Evolutionary conservation across 2,888 invertebrate species (phyloP), one percentile per base, ranked within the genome.

Genomic region (Ommatoiulus sabulosus): DNA sequence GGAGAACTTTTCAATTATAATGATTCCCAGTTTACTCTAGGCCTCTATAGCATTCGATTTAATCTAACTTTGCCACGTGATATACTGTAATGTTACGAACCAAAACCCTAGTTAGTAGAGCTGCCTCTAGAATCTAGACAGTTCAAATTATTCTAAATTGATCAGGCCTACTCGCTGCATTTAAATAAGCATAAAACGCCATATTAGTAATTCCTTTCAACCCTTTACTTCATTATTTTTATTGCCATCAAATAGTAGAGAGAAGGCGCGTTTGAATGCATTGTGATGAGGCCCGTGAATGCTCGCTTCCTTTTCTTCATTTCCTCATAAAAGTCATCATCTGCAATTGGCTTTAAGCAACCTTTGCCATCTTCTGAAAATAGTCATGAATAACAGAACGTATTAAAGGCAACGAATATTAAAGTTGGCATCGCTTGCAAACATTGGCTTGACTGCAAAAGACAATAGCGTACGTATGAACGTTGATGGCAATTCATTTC

Each of bases 361-460:
- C 72, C 72, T 72, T 72, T 72, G 72, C 72, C 72, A 72, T 72
- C 24, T 72, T 72, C 72, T 72, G 72, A 72, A 72, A 72, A 72
- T 63, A 72, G 10, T 24, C 20, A 24, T 72, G 72, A 72, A 72
- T 72, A 24, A 8, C 7, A 72, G 7, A n/a, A 8, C 20, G 10
- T 72, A 72, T 72, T 72, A 72, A 63, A n/a, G 7, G 6, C 24
- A 24, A 72, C n/a, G 72, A 72, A 72, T 63, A 17, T 63, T 52
- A 10, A 52, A 52, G 12, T 52, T n/a, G n/a, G n/a, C n/a, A n/a
- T n/a, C n/a, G n/a, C n/a, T n/a, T n/a, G n/a, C n/a, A n/a, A n/a
- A n/a, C n/a, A n/a, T n/a, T n/a, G n/a, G n/a, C n/a, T n/a, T n/a
- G n/a, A n/a, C n/a, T n/a, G n/a, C n/a, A n/a, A n/a, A n/a, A n/a